phyloP scores from a whole-genome alignment of 1,140 invertebrate genomes.

The Pteromalus puparum region DNA sequence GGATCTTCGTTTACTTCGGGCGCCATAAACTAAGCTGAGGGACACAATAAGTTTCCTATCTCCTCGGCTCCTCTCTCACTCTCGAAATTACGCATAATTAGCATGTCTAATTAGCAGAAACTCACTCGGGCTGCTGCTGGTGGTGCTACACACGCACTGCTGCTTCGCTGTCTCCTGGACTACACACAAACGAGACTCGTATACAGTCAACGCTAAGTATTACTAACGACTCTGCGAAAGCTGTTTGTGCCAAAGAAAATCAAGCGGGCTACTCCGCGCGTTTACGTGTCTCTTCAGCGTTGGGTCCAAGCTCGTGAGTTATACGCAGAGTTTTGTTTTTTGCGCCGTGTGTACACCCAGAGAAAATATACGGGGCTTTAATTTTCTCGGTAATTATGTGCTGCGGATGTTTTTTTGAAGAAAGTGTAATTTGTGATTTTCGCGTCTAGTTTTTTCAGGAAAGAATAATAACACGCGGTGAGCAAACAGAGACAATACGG shows the following conservation, averaged over 20 bases:
- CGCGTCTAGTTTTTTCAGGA: too few species aligned
- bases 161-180: neutral
- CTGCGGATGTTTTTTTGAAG: too few species aligned
- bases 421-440: too few species aligned
- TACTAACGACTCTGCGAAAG: slow-evolving; percentile 21
- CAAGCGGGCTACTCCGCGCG: neutral
- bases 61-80: neutral
- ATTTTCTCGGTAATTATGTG: too few species aligned
- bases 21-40: neutral
- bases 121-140: neutral
- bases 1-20: neutral
- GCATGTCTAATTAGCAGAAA: slow-evolving; percentile 43
- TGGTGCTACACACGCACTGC: neutral
- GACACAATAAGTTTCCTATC: slow-evolving; percentile 41
- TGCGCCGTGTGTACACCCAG: too few species aligned
- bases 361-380: too few species aligned
- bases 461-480: too few species aligned
- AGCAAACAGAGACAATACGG: too few species aligned
- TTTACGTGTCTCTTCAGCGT: neutral
- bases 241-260: neutral
- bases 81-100: slow-evolving; percentile 37
- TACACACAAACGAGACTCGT: neutral
- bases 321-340: neutral
- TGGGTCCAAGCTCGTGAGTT: neutral
- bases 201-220: neutral